Evolutionary conservation across 2,888 invertebrate species (phyloP).

Genomic region (Amblyjoppa proteus): DNA sequence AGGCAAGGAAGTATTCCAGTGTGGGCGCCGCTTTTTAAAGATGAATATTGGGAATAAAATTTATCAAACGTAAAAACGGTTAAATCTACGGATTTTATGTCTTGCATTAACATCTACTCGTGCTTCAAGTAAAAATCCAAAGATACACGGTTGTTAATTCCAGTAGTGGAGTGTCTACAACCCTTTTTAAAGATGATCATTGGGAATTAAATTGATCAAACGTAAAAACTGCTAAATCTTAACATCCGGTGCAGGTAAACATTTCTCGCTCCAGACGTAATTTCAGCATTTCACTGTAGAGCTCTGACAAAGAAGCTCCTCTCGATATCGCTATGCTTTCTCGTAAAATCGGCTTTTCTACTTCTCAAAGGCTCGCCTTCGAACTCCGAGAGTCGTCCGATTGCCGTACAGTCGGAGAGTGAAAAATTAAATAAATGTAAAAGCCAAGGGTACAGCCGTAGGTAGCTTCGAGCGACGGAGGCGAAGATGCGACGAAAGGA

Average conservation of each 20-base stretch:
- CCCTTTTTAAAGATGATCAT: too few relatives aligned
- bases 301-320: not conserved
- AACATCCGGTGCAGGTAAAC: not conserved
- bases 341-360: not conserved
- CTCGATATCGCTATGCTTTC: not conserved
- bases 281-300: not conserved
- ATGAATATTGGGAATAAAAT: too few relatives aligned
- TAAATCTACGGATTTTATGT: too few relatives aligned
- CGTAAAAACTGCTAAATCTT: not conserved
- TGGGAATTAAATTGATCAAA: too few relatives aligned
- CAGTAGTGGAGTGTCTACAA: too few relatives aligned
- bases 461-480: not conserved
- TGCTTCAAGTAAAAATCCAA: too few relatives aligned
- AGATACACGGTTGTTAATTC: too few relatives aligned
- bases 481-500: slow-evolving; percentile 45
- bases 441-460: slow-evolving; percentile 14
- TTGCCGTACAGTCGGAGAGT: not conserved
- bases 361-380: not conserved
- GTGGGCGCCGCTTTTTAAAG: too few relatives aligned
- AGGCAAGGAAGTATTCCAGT: not conserved
- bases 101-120: too few relatives aligned
- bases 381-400: not conserved
- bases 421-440: slow-evolving; percentile 35
- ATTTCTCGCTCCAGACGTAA: not conserved
- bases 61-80: too few relatives aligned